These are phyloP conservation scores for Spodoptera exigua DNA, from an alignment of 2,888 invertebrate species.

Conservation along the genomic window DNA sequence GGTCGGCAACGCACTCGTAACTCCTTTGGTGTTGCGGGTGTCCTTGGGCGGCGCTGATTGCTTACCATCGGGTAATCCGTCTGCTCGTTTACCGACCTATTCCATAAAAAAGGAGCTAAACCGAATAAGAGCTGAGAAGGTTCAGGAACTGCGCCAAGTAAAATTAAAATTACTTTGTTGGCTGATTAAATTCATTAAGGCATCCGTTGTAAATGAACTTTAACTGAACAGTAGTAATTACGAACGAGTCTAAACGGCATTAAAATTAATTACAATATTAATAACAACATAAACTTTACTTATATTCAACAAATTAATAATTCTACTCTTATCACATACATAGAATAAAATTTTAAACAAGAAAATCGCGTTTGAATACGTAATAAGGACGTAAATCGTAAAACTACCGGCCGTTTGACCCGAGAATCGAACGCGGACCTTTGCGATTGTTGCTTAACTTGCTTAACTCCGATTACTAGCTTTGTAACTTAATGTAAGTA, in stretches of 20 bases:
- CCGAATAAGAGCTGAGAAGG: no score
- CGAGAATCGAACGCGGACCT: constrained; percentile 62
- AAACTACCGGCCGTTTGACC: constrained; percentile 43
- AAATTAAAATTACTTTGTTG: no score
- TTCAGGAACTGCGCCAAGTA: no score
- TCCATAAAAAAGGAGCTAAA: no score
- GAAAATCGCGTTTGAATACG: constrained; percentile 34
- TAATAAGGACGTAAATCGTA: constrained; percentile 37
- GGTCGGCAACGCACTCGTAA: no score
- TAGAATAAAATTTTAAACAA: constrained; percentile 28
- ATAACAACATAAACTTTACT: constrained; percentile 11
- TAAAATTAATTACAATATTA: constrained; percentile 25
- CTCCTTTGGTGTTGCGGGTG: no score
- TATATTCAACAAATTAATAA: constrained; percentile 14
- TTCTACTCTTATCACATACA: constrained; percentile 16
- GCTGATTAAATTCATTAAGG: no score
- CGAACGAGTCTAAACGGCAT: background rate
- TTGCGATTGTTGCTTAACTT: constrained; percentile 51
- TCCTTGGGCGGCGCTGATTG: no score
- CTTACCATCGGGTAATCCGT: no score
- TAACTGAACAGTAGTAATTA: background rate
- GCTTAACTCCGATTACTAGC: constrained; percentile 45
- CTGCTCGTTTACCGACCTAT: no score
- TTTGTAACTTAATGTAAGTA: constrained; percentile 44
- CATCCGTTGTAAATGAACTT: no score